A percentile compares a stretch with the other conserved stretches of the same genome.
Conservation (phyloP, 2,113 vertebrate genomes). For the Todiramphus chloris region DNA sequence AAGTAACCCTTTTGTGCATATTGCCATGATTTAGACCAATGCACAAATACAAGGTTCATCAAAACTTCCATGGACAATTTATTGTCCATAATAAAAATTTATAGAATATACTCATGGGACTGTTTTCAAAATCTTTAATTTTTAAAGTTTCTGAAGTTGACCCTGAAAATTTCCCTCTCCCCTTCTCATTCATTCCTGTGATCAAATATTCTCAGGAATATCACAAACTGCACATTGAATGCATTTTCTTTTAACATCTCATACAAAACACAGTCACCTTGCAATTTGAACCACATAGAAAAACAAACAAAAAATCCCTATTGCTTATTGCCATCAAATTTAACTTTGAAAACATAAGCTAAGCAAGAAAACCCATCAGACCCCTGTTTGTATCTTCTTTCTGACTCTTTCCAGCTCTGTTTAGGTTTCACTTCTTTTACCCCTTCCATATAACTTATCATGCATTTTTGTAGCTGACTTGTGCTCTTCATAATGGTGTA, state of each 20-base stretch:
- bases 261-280: not conserved
- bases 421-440: not conserved
- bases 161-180: not conserved
- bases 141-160: not conserved
- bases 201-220: not conserved
- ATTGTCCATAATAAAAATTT: not conserved
- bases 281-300: not conserved
- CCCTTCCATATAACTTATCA: not conserved
- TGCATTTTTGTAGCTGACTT: not conserved
- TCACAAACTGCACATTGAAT: not conserved
- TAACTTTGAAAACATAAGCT: not conserved
- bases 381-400: not conserved
- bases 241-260: not conserved
- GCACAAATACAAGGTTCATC: not conserved
- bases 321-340: not conserved
- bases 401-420: not conserved
- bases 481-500: not conserved
- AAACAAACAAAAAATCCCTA: not conserved
- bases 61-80: not conserved
- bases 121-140: slow-evolving; percentile 2
- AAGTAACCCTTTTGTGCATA: not conserved
- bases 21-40: not conserved
- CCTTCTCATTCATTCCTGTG: not conserved
- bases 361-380: not conserved
- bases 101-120: not conserved